Base-by-base conservation (phyloP, 2,113 vertebrate species). In the Lepisosteus osseus region DNA sequence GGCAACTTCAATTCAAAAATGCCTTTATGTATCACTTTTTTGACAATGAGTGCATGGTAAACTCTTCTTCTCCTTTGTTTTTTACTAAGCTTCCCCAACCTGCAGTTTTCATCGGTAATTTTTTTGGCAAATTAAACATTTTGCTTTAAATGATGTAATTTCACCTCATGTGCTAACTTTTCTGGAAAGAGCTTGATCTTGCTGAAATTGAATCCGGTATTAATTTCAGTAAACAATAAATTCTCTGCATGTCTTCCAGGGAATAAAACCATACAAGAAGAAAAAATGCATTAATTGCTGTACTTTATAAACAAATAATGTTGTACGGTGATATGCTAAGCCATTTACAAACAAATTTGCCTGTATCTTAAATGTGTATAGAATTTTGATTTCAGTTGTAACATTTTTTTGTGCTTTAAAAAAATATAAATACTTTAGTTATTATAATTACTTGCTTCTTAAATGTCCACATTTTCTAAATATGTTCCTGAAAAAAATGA, bases 1-100 rank as follows among this genome's bases (percentile, higher is more conserved):
- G 82, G 72, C 9, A 84, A 86, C 85, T 87, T 88, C 86, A 87
- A 85, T 68, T 85, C 79, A 72, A 83, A 29, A 81, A 83, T 85
- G 73, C 67, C 9, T 69, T 69, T 59, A n/a, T 14, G 67, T 6
- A 55, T 57, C 54, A 2, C 55, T 7, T 67, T 73, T 73, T 73
- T 59, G 11, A 59, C 5, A 15, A 15, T 59, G 72, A 67, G 57
- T 62, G 72, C 65, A 61, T 68, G 62, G 51, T 72, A 13, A 43
- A n/a, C 43, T 54, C 3, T n/a, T n/a, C 61, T 59, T 54, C 44
- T 61, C 8, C 8, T 43, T 61, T 11, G 41, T 13, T 61, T 43
- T 62, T 14, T 43, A 45, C 42, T 54, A 6, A 42, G 55, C 57
- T n/a, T 14, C 44, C 40, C 7, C 5, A 0, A 59, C 57, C 3